phyloP scores from a whole-genome alignment of 2,888 invertebrate genomes.

The Phoronis australis region DNA sequence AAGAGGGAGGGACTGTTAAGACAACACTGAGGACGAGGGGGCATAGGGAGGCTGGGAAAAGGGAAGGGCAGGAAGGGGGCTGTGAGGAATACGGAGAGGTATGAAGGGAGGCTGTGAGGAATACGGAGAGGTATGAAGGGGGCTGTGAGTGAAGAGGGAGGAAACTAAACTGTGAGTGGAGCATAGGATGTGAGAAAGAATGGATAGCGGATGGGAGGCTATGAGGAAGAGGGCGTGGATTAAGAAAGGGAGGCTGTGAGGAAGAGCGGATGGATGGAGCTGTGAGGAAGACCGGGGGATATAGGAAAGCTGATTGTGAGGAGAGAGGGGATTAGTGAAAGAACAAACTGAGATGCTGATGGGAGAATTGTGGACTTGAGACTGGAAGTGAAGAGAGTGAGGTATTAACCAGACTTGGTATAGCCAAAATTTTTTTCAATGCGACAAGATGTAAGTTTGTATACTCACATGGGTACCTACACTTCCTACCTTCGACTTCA shows the following conservation, averaged over 20 bases:
- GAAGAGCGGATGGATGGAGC: slow-evolving; percentile 1
- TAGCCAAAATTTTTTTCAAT: no score
- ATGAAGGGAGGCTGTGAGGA: slow-evolving; percentile 1
- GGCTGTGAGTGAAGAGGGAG: neutral
- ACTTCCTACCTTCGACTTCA: no score
- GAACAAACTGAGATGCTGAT: no score
- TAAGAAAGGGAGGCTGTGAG: slow-evolving; percentile 2
- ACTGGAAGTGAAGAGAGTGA: no score
- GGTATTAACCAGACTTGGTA: no score
- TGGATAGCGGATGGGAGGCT: neutral
- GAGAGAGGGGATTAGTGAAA: neutral
- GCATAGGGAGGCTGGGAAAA: slow-evolving; percentile 2
- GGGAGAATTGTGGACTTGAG: no score
- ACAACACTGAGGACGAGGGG: slow-evolving; percentile 1
- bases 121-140: slow-evolving; percentile 1
- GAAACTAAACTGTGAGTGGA: slow-evolving; percentile 2
- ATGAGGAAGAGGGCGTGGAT: neutral
- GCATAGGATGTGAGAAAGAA: slow-evolving; percentile 3
- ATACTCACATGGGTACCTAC: no score
- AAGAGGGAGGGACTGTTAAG: slow-evolving; percentile 1
- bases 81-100: slow-evolving; percentile 1
- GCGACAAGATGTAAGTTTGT: no score
- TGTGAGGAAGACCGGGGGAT: neutral
- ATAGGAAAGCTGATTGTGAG: neutral
- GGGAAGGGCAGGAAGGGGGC: slow-evolving; percentile 4